phyloP scores from a whole-genome alignment of 2,888 invertebrate species.

The Argyra leucocephala region DNA sequence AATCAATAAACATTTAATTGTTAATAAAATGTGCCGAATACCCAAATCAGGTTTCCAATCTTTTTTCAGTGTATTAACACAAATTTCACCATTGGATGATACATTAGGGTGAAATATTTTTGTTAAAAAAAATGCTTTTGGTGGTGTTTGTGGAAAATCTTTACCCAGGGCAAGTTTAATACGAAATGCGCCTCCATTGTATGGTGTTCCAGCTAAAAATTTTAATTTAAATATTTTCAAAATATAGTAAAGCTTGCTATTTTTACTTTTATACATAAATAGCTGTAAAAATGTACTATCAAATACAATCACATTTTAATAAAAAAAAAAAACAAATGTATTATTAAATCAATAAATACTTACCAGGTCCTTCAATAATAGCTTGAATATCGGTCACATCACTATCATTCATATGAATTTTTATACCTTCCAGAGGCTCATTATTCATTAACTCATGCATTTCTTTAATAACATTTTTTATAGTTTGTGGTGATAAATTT shows the following conservation, averaged over 20 bases:
- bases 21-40: slow-evolving; percentile 85
- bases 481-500: slow-evolving; percentile 88
- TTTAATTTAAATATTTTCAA: slow-evolving; percentile 10
- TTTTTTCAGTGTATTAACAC: slow-evolving; percentile 90
- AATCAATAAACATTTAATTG: slow-evolving; percentile 89
- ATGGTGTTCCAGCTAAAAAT: slow-evolving; percentile 75
- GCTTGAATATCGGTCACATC: slow-evolving; percentile 92
- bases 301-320: too few species aligned
- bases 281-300: too few species aligned
- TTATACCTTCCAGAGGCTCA: slow-evolving; percentile 78
- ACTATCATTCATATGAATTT: slow-evolving; percentile 79
- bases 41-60: slow-evolving; percentile 96
- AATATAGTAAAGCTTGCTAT: not conserved
- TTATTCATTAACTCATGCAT: slow-evolving; percentile 70
- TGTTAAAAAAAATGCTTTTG: slow-evolving; percentile 86
- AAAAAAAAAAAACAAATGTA: too few species aligned
- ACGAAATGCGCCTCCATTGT: slow-evolving; percentile 77
- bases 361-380: slow-evolving; percentile 79
- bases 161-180: slow-evolving; percentile 83
- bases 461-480: slow-evolving; percentile 78
- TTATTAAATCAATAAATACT: slow-evolving; percentile 20
- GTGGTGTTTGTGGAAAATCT: slow-evolving; percentile 85
- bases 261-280: too few species aligned
- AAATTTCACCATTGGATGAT: slow-evolving; percentile 86
- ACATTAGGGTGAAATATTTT: slow-evolving; percentile 98